Percentiles rank a stretch among this genome's conserved stretches.
Evolutionary conservation across 2,888 invertebrate genomes (phyloP).

Genomic region (Callyntrura sp.): DNA sequence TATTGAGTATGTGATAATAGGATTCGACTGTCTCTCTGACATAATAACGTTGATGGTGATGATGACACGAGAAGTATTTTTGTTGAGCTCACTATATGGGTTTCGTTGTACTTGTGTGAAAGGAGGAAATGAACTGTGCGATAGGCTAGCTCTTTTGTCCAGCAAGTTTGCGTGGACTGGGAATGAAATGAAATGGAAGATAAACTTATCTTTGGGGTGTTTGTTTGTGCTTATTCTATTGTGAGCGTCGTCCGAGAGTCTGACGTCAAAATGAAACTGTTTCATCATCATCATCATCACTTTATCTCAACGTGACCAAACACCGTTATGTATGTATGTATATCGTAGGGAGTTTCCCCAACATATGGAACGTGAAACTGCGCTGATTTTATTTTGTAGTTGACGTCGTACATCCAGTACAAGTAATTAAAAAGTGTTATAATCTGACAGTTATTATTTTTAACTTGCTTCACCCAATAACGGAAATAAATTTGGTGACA

Average conservation of each 20-base stretch:
- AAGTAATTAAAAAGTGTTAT: too few species aligned
- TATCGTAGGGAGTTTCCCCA: too few species aligned
- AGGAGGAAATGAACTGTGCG: not conserved
- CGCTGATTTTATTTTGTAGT: too few species aligned
- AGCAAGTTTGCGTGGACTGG: too few species aligned
- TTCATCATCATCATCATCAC: not conserved
- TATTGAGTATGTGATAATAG: conserved; percentile 21
- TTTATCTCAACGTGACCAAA: not conserved
- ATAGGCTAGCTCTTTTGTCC: conserved; percentile 33
- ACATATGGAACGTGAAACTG: too few species aligned
- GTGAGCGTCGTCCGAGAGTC: too few species aligned
- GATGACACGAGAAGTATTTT: not conserved
- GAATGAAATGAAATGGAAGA: conserved; percentile 59
- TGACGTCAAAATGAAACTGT: not conserved
- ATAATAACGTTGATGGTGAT: too few species aligned
- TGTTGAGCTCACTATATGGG: not conserved
- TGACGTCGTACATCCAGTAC: too few species aligned
- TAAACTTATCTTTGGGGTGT: conserved; percentile 41
- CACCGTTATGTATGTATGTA: too few species aligned
- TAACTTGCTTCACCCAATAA: too few species aligned
- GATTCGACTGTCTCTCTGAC: not conserved
- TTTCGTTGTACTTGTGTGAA: too few species aligned
- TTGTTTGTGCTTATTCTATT: conserved; percentile 7
- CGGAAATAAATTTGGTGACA: not conserved
- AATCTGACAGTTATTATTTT: too few species aligned